Conservation (phyloP, 2,797 vertebrate species). For the Chaunax sp. region DNA sequence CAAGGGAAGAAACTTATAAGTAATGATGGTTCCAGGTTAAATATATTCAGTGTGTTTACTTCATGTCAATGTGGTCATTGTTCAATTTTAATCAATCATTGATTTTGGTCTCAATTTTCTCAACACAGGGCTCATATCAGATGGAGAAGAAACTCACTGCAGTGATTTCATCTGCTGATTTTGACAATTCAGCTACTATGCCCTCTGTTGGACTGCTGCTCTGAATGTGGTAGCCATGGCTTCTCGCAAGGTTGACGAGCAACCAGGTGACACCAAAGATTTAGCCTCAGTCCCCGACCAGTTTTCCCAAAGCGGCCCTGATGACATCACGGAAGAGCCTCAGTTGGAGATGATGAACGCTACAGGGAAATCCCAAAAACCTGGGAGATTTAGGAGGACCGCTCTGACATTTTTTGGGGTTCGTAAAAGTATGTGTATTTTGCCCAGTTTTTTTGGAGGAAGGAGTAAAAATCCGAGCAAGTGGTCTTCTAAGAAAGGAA, state of each 20-base stretch:
- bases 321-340: constrained; percentile 68
- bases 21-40: background rate
- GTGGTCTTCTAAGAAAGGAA: constrained; percentile 86
- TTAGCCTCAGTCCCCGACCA: constrained; percentile 50
- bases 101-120: constrained; percentile 41
- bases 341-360: constrained; percentile 61
- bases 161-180: constrained; percentile 36
- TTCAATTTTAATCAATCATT: constrained; percentile 6
- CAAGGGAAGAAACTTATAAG: background rate
- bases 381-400: constrained; percentile 91
- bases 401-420: constrained; percentile 95
- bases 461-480: constrained; percentile 88
- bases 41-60: background rate
- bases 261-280: constrained; percentile 61
- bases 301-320: constrained; percentile 46
- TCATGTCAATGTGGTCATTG: background rate
- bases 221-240: constrained; percentile 83
- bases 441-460: constrained; percentile 94
- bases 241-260: constrained; percentile 71
- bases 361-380: constrained; percentile 78
- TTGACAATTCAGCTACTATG: constrained; percentile 41
- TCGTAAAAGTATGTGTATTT: constrained; percentile 92
- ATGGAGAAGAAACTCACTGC: constrained; percentile 53
- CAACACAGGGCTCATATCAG: constrained; percentile 48
- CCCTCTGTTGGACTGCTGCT: constrained; percentile 42